phyloP scores from a whole-genome alignment of 2,113 vertebrate species.

The Psephotus haematonotus region DNA sequence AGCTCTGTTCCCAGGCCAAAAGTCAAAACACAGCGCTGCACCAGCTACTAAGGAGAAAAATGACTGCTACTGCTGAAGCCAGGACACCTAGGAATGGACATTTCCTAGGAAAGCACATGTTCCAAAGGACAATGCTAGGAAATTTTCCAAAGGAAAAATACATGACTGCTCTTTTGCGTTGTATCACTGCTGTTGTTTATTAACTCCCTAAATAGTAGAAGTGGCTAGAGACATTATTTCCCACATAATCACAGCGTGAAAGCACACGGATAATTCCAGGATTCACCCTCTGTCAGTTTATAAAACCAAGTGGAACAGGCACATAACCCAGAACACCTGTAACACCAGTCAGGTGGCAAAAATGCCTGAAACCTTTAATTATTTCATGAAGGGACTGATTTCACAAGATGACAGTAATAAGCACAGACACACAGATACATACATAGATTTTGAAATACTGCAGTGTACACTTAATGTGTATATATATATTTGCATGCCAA shows the following conservation, averaged over 20 bases:
- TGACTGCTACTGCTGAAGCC: no score
- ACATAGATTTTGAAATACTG: neutral
- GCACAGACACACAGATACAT: neutral
- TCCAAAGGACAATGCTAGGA: neutral
- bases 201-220: slow-evolving; percentile 47
- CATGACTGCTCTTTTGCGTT: neutral
- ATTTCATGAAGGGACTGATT: slow-evolving; percentile 50
- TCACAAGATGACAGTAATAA: slow-evolving; percentile 30
- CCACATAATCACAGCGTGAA: slow-evolving; percentile 13
- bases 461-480: neutral
- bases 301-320: slow-evolving; percentile 13
- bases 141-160: slow-evolving; percentile 35
- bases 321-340: slow-evolving; percentile 53
- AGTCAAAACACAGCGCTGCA: no score
- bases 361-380: slow-evolving; percentile 48
- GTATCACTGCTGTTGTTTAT: slow-evolving; percentile 29
- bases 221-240: slow-evolving; percentile 27
- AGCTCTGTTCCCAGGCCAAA: no score
- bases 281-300: slow-evolving; percentile 63
- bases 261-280: slow-evolving; percentile 44
- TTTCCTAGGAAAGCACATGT: neutral
- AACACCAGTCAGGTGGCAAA: slow-evolving; percentile 54
- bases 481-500: neutral
- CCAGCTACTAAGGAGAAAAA: no score
- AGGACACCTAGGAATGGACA: neutral